Evolutionary conservation across 1,140 invertebrate genomes (phyloP), one percentile per base, ranked within the genome.

Genomic region (Zaprionus ghesquierei): DNA sequence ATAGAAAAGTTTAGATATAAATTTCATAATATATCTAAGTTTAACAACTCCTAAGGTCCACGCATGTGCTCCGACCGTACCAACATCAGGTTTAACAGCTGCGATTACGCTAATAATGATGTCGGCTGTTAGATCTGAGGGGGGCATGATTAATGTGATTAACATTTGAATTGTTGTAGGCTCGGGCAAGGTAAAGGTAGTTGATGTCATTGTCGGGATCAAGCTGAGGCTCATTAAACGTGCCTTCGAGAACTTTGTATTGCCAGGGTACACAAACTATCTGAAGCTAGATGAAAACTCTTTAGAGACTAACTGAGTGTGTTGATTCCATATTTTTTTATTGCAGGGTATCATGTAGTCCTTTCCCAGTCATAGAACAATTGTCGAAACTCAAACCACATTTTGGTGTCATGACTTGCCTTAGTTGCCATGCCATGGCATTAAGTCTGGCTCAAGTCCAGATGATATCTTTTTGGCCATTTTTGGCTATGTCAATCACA

Each of bases 321-420:
- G 6, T 2, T n/a, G 5, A 38, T 6, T 38, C n/a, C n/a, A n/a
- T 6, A 15, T 2, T 6, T 38, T 0, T 8, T 6, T 2, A 2
- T 33, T 55, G 27, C 8, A 50, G 64, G 13, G 54, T 51, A 59
- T 38, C 8, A 38, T 9, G 2, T 8, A 22, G 38, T 35, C 46
- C 84, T 87, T 71, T 76, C 69, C 69, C 62, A 71, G 81, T 85
- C 81, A 85, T 49, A 72, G 50, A 64, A 50, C 71, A 85, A 87
- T 87, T 87, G 55, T 41, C 35, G 56, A 86, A 78, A 46, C 63
- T 86, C 79, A 87, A 76, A 61, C 72, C 66, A 79, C 71, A n/a
- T 81, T 85, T 77, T 80, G 81, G 65, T 49, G 82, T 86, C 82
- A 81, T 65, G 75, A 82, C 78, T 85, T 79, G 33, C 13, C 13